phyloP scores from a whole-genome alignment of 2,797 vertebrate genomes.

The Pangasius krempfi region DNA sequence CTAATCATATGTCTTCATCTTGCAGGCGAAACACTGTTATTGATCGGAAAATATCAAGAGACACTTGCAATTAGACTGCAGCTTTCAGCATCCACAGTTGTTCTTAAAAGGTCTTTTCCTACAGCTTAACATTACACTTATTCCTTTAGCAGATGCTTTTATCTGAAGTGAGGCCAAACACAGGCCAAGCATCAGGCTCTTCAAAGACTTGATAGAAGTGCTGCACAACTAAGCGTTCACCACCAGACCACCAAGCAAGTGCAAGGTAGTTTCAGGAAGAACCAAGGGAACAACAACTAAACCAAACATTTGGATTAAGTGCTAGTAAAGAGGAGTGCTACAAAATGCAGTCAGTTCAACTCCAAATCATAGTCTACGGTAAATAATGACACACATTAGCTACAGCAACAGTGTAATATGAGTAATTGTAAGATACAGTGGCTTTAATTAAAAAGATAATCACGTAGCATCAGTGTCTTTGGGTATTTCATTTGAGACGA shows the following conservation, averaged over 20 bases:
- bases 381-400: not conserved
- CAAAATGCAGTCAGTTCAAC: not conserved
- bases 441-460: not conserved
- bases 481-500: not conserved
- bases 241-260: not conserved
- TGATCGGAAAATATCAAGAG: not conserved
- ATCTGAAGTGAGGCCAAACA: constrained; percentile 1
- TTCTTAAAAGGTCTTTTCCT: constrained; percentile 1
- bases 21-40: not conserved
- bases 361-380: not conserved
- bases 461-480: not conserved
- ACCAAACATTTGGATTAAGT: not conserved
- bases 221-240: not conserved
- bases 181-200: not conserved
- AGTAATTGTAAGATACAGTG: not conserved
- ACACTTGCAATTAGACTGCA: too few species aligned
- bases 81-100: not conserved
- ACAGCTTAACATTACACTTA: constrained; percentile 5
- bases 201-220: not conserved
- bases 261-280: not conserved
- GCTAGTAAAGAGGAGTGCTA: not conserved
- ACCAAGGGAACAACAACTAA: not conserved
- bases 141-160: not conserved
- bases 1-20: not conserved
- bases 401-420: not conserved